Base-by-base conservation (phyloP, 2,797 vertebrate species). In the Neosalanx taihuensis region DNA sequence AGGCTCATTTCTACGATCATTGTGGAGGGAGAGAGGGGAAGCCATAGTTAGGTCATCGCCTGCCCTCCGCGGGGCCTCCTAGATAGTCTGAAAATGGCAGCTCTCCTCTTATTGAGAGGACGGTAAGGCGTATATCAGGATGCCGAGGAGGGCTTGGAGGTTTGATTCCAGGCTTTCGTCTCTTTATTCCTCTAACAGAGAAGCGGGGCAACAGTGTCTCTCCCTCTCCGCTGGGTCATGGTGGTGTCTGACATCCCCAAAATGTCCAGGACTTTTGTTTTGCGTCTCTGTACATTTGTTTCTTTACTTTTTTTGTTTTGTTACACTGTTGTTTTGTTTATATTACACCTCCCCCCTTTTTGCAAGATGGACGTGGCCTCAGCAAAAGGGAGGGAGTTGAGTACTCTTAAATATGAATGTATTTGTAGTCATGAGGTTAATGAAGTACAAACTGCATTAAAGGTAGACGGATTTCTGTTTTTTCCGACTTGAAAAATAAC, bases 381-480 rank as follows among this genome's bases (percentile, higher is more conserved):
- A 85, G 87, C 86, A 87, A 87, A 88, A 82, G 76, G 76, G 76
- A 72, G 84, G 89, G 79, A 61, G 83, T 86, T 77, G 77, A 81
- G 86, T 90, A 84, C 90, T 89, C 85, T 85, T 88, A 83, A 90
- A 91, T 84, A 92, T 92, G 93, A 94, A 94, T 94, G 92, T 94
- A 93, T 89, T 91, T 93, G 86, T 93, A 92, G 92, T 93, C 88
- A 88, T 88, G 88, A 92, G 91, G 89, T 92, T 90, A 88, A 91
- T 91, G 91, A 92, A 91, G 89, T 90, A 91, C 87, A 90, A 87
- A 87, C 64, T 83, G 83, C 88, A 90, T 90, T 90, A 91, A 88
- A 90, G 85, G 82, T 92, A 92, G 91, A 91, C 88, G 73, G 87
- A 82, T 90, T 88, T 89, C 88, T 87, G 74, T 67, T 82, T 60